Evolutionary conservation across 2,888 invertebrate genomes (phyloP).

Genomic region (Polydrusus tereticollis): DNA sequence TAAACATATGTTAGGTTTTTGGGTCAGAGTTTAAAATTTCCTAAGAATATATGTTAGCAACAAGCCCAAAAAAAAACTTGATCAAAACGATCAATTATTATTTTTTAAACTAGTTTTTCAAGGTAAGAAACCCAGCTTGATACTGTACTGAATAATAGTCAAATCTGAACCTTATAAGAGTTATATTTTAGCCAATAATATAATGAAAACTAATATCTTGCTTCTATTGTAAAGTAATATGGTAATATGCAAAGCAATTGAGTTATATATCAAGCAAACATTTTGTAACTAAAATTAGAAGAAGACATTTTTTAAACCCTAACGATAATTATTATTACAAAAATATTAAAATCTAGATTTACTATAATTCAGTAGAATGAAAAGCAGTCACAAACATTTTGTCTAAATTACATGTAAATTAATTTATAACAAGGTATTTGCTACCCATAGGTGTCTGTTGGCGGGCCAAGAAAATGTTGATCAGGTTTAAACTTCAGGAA

Average conservation of each 20-base stretch:
- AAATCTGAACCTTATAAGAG: background rate
- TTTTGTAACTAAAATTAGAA: conserved; percentile 39
- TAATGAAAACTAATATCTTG: conserved; percentile 38
- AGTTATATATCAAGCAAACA: conserved; percentile 38
- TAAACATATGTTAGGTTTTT: conserved; percentile 24
- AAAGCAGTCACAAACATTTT: conserved; percentile 20
- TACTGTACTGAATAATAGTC: background rate
- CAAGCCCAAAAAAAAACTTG: background rate
- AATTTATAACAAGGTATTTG: no score
- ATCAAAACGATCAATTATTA: background rate
- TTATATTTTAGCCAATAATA: conserved; percentile 11
- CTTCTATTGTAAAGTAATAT: conserved; percentile 38
- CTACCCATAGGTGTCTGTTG: no score
- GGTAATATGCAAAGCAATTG: conserved; percentile 41
- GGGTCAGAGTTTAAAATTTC: conserved; percentile 37
- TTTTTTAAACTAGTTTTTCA: no score
- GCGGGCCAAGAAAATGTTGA: no score
- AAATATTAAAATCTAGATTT: conserved; percentile 42
- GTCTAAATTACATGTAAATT: background rate
- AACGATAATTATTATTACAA: conserved; percentile 34
- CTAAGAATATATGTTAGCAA: background rate
- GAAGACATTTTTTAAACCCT: conserved; percentile 39
- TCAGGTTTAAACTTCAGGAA: no score
- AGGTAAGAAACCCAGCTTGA: no score
- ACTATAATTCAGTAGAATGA: conserved; percentile 32